Evolutionary conservation across 2,797 vertebrate species (phyloP).

Genomic region (Monodelphis domestica): DNA sequence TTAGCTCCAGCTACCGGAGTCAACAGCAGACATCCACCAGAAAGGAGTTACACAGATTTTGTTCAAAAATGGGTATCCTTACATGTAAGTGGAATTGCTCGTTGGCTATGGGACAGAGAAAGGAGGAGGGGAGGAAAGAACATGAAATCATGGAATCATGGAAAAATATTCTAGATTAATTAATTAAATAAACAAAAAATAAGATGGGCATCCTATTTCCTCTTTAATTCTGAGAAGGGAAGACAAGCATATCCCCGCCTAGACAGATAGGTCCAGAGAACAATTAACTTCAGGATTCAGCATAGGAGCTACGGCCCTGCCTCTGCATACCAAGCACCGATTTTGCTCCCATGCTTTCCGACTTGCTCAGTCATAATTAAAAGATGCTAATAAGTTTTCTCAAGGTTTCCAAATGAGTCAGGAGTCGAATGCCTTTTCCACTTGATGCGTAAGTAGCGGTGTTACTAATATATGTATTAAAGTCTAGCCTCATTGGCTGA

Average conservation of each 20-base stretch:
- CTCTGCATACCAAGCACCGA: slow-evolving; percentile 55
- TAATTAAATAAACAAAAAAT: no score
- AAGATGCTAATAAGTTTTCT: slow-evolving; percentile 76
- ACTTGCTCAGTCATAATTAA: slow-evolving; percentile 77
- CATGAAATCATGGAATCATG: no score
- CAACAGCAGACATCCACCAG: background rate
- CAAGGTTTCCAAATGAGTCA: slow-evolving; percentile 65
- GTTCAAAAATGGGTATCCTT: background rate
- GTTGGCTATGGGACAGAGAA: no score
- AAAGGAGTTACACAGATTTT: slow-evolving; percentile 7
- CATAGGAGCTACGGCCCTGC: background rate
- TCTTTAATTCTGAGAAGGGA: background rate
- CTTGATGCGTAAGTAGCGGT: slow-evolving; percentile 71
- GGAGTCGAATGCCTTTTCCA: slow-evolving; percentile 72
- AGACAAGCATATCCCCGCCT: slow-evolving; percentile 45
- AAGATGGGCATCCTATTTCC: background rate
- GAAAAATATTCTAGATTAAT: no score
- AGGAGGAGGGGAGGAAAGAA: no score
- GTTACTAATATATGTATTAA: slow-evolving; percentile 77
- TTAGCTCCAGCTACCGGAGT: background rate
- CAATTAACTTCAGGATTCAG: slow-evolving; percentile 44
- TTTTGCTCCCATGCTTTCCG: slow-evolving; percentile 47
- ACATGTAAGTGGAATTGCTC: no score
- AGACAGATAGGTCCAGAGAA: slow-evolving; percentile 30
- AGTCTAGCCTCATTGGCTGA: slow-evolving; percentile 64